Base-by-base conservation (phyloP, 92 coral and sea anemone species). In the Pocillopora meandrina region DNA sequence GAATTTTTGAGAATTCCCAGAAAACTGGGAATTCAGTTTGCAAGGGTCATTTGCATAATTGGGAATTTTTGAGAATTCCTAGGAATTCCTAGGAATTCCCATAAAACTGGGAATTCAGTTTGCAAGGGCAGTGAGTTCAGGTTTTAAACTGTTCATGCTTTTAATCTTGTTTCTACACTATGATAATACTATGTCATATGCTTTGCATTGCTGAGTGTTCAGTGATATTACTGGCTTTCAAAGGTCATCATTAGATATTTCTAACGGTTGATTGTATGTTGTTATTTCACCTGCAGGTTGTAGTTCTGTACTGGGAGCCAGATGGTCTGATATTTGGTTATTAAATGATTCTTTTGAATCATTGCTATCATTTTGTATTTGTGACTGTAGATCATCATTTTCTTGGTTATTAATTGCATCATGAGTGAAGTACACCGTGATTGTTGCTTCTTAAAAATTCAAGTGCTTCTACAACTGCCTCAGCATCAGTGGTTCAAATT, bases 371-470 rank as follows among this genome's bases (percentile, higher is more conserved):
- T 87, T 26, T 26, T 26, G 80, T 19, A 63, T 1, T 80, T 87
- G 78, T 15, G 21, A 60, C 4, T 72, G 72, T 56, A 90, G 19
- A 36, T 90, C 93, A 67, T 62, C 85, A 87, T 90, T 87, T 87
- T 90, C 93, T 61, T 90, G 95, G 36, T 92, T 90, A 90, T 92
- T 92, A 20, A 92, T 31, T 76, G 86, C 33, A 80, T 92, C 90
- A 87, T 15, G 91, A 87, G 55, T 83, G 85, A 19, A 79, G 56
- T 55, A 26, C 26, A 26, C 26, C 1, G 9, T 81, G 12, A 31
- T 87, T 78, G 57, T 89, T 63, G 69, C 85, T 85, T 92, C 92
- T 90, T 65, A 92, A 61, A 1, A 60, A 63, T 87, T 92, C 92
- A 26, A 90, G 83, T 21, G 93, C 93, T 65, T 92, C 93, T 68